Percentiles rank a stretch among this genome's conserved stretches.
Conservation (phyloP, 2,797 vertebrate genomes). For the Channallabes apus region DNA sequence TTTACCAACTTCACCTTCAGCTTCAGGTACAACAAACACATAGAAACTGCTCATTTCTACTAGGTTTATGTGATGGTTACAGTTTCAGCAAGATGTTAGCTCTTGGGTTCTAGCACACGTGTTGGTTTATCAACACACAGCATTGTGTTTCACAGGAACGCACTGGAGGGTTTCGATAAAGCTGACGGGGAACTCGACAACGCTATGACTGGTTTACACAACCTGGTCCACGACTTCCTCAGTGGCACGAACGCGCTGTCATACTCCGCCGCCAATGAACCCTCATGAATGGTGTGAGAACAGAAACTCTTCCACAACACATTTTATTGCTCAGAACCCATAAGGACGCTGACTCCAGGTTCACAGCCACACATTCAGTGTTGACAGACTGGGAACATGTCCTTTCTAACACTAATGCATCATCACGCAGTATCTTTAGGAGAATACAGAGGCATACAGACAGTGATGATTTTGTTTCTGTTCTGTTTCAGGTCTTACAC, state of each 20-base stretch:
- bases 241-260: constrained; percentile 86
- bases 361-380: background rate
- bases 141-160: constrained; percentile 76
- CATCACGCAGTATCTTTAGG: background rate
- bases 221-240: constrained; percentile 88
- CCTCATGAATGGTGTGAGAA: constrained; percentile 87
- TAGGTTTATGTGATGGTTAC: too few relatives aligned
- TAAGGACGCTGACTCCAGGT: background rate
- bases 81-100: background rate
- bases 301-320: too few relatives aligned
- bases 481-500: constrained; percentile 84
- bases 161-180: constrained; percentile 88
- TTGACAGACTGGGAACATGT: too few relatives aligned
- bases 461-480: background rate
- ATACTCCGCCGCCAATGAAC: constrained; percentile 94
- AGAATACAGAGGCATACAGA: background rate
- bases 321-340: background rate
- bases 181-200: constrained; percentile 78
- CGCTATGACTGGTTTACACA: constrained; percentile 83
- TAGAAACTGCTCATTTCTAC: too few relatives aligned
- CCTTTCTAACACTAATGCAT: background rate
- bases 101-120: too few relatives aligned
- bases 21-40: constrained; percentile 76
- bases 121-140: background rate
- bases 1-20: constrained; percentile 93